Conservation (phyloP, 2,113 vertebrate species). For the Corythaeola cristata region DNA sequence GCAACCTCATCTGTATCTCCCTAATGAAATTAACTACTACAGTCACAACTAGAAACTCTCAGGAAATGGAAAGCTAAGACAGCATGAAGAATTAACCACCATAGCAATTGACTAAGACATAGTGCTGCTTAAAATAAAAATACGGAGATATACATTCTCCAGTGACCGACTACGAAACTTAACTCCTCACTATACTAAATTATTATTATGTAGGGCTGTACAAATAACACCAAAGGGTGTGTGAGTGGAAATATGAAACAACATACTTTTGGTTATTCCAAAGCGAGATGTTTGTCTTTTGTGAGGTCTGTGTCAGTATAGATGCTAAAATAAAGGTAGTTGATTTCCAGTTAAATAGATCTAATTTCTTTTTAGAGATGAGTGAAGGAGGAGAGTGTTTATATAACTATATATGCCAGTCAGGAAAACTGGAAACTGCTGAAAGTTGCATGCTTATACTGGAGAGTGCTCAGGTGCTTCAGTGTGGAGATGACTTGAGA, state of each 20-base stretch:
- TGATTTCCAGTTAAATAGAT: background rate
- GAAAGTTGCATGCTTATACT: background rate
- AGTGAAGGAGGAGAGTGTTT: background rate
- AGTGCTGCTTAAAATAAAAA: conserved; percentile 2
- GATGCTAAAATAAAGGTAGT: background rate
- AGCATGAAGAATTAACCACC: background rate
- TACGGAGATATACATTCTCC: background rate
- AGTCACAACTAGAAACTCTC: background rate
- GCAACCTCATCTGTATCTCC: background rate
- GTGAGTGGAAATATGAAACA: background rate
- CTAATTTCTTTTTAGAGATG: background rate
- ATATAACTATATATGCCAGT: background rate
- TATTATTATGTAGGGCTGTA: background rate
- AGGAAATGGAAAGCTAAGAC: background rate
- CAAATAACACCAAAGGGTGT: background rate
- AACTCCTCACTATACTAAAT: background rate
- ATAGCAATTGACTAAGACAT: background rate
- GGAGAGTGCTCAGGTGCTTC: background rate
- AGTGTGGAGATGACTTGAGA: background rate
- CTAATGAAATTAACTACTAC: conserved; percentile 16
- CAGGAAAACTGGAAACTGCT: background rate
- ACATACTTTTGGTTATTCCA: background rate
- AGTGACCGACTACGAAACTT: background rate
- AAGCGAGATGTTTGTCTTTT: background rate
- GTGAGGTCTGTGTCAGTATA: background rate